phyloP scores from a whole-genome alignment of 2,797 vertebrate species.

The Peromyscus aztecus region DNA sequence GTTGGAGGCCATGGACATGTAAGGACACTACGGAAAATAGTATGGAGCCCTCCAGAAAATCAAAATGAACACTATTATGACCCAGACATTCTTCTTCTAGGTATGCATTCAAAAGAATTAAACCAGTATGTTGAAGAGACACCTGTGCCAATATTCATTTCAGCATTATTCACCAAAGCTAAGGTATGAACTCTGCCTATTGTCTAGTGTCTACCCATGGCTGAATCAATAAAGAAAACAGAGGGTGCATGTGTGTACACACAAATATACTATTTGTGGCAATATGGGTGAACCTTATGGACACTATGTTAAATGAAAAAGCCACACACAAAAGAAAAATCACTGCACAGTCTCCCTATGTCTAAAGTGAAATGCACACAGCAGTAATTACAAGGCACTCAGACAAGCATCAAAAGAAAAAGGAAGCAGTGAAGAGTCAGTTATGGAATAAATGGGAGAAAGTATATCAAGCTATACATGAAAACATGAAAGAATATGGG shows the following conservation, averaged over 20 bases:
- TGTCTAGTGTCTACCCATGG: not conserved
- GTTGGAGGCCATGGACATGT: not conserved
- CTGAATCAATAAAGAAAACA: not conserved
- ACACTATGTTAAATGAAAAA: not conserved
- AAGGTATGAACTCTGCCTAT: not conserved
- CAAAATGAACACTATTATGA: not conserved
- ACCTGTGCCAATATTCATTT: not conserved
- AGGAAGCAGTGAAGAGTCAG: not conserved
- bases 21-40: too few species aligned
- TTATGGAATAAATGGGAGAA: not conserved
- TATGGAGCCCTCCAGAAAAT: not conserved
- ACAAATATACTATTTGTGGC: not conserved
- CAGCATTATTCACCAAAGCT: not conserved
- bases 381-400: not conserved
- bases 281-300: too few species aligned
- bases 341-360: not conserved
- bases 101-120: not conserved
- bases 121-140: not conserved
- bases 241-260: too few species aligned
- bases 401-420: not conserved
- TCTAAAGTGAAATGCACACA: not conserved
- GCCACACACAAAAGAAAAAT: slow-evolving; percentile 6
- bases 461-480: not conserved
- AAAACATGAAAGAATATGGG: not conserved
- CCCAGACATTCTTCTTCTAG: not conserved